Conservation (phyloP, 2,888 invertebrate genomes). For the Zonitis immaculata region DNA sequence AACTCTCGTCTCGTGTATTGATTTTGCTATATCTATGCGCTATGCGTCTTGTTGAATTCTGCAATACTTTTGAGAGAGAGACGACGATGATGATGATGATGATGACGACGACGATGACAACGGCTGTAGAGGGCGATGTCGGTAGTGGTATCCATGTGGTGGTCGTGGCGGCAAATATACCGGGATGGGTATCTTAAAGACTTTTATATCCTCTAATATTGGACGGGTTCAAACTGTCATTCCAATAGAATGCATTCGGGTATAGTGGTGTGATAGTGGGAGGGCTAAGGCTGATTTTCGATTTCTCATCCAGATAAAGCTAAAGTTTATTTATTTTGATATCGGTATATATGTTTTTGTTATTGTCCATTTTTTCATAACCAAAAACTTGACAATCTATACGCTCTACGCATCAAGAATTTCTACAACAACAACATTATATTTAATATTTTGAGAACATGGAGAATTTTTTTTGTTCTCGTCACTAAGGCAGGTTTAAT, state of each 20-base stretch:
- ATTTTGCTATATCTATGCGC: conserved; percentile 43
- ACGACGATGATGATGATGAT: neutral
- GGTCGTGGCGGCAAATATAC: conserved; percentile 15
- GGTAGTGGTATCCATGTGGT: conserved; percentile 5
- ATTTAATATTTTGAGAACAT: neutral
- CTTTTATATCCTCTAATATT: conserved; percentile 43
- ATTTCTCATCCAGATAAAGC: conserved; percentile 37
- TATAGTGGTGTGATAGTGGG: no score
- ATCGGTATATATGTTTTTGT: conserved; percentile 15
- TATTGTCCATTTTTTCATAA: conserved; percentile 3
- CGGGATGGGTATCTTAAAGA: conserved; percentile 37
- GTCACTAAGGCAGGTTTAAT: conserved; percentile 10
- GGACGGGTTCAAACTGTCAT: conserved; percentile 41
- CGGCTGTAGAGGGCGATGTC: conserved; percentile 12
- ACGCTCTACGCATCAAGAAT: conserved; percentile 8
- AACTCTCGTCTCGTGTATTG: conserved; percentile 38
- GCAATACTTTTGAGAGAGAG: conserved; percentile 33
- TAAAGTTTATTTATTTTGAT: conserved; percentile 21
- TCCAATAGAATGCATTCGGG: conserved; percentile 32
- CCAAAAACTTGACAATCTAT: conserved; percentile 1
- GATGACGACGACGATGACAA: conserved; percentile 7
- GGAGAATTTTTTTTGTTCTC: conserved; percentile 2
- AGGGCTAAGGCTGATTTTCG: conserved; percentile 21
- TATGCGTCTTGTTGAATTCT: conserved; percentile 40
- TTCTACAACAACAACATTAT: neutral